Evolutionary conservation across 2,113 vertebrate genomes (phyloP), one percentile per base, ranked within the genome.

Genomic region (Potamarius usumacintae): DNA sequence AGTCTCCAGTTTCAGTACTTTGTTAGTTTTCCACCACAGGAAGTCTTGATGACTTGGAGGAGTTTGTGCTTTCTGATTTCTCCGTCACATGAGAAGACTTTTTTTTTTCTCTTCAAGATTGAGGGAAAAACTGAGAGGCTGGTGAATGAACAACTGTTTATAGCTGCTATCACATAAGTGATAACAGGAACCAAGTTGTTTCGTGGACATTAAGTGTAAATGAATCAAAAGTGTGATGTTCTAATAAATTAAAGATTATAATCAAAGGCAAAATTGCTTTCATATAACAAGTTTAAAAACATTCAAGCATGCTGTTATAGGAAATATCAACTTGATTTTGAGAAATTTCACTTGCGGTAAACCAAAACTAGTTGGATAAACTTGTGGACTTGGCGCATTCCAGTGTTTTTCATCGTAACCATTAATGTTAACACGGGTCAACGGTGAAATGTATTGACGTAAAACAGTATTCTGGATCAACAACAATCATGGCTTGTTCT

Each of bases 401-500:
- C 14, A 2, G 20, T 74, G 7, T 18, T 77, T 52, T 25, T 50
- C 57, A 22, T 11, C 20, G 0, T 25, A 27, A 53, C 3, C 7
- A 9, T 69, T 55, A 18, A 15, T 0, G 12, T 69, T 50, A 52
- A 83, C 48, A 34, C 17, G 17, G 15, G 12, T 57, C 67, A 58
- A 25, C 25, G 22, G 15, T 15, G 11, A 63, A 27, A 20, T 34
- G 5, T 85, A 74, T 58, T 2, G 62, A 65, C 15, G 48, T 18
- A 69, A 52, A 77, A 50, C 71, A 50, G 72, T 85, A 85, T 63
- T 85, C 12, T 77, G 34, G 15, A 60, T 57, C 8, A 3, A 76
- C 8, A 58, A 42, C 30, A 17, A n/a, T 11, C 4, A 4, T 22
- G 42, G 18, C 18, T 77, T 53, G 72, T 76, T 76, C 72, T 22